A percentile compares a stretch with the other conserved stretches of the same genome.
Evolutionary conservation across 2,113 vertebrate genomes (phyloP).

Genomic region (Microtus pennsylvanicus): DNA sequence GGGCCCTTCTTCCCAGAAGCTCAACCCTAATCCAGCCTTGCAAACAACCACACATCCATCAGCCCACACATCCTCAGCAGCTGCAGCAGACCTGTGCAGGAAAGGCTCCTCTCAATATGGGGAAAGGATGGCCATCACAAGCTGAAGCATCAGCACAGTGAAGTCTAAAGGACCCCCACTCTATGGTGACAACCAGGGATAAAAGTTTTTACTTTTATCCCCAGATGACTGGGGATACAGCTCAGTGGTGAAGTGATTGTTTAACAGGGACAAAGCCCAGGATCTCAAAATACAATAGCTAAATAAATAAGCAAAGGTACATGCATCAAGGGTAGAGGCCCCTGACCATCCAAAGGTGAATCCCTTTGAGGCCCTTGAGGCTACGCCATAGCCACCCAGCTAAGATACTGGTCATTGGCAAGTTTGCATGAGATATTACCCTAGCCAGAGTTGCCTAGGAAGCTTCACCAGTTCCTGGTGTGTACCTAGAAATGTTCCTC

Average conservation of each 20-base stretch:
- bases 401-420: background rate
- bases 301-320: background rate
- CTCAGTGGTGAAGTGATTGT: background rate
- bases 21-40: background rate
- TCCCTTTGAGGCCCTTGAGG: background rate
- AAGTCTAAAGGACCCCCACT: background rate
- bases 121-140: background rate
- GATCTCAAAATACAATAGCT: background rate
- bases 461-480: background rate
- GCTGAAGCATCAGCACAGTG: accelerated
- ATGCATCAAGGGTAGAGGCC: no score
- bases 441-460: background rate
- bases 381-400: background rate
- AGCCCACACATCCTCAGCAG: background rate
- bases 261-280: background rate
- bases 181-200: background rate
- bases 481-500: background rate
- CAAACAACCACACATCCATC: no score
- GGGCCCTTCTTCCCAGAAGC: background rate
- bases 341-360: background rate
- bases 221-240: background rate
- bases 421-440: background rate
- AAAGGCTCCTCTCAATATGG: background rate
- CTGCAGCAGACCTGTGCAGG: background rate
- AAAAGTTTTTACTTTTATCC: background rate